Percentiles rank a stretch among this genome's conserved stretches.
Conservation (phyloP, 2,888 invertebrate species). For the Xestia c-nigrum region DNA sequence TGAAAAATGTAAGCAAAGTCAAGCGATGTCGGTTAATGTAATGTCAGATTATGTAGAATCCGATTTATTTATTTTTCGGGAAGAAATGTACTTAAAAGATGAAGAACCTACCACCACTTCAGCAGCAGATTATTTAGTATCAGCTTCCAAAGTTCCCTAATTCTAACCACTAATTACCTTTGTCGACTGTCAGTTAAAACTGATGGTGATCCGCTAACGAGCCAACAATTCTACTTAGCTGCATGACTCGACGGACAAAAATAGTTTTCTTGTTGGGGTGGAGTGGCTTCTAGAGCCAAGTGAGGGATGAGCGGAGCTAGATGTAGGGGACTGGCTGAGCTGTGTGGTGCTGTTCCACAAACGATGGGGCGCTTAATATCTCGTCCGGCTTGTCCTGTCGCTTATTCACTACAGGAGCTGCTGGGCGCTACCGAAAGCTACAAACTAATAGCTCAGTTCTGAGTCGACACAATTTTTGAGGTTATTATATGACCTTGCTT, state of each 20-base stretch:
- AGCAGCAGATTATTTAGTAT: slow-evolving; percentile 11
- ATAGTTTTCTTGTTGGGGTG: slow-evolving; percentile 58
- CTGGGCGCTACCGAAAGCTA: too few species aligned
- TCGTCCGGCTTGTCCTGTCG: too few species aligned
- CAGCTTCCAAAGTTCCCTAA: slow-evolving; percentile 39
- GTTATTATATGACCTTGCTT: too few species aligned
- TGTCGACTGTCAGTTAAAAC: slow-evolving; percentile 69
- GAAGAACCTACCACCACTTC: too few species aligned
- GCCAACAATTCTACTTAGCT: slow-evolving; percentile 67
- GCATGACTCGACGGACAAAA: slow-evolving; percentile 70
- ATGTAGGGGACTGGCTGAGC: background rate
- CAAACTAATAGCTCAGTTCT: too few species aligned
- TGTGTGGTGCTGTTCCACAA: too few species aligned
- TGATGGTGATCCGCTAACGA: slow-evolving; percentile 68
- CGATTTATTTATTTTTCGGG: too few species aligned
- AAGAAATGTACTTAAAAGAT: too few species aligned
- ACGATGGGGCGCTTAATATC: too few species aligned
- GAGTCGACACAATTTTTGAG: too few species aligned
- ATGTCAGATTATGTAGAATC: background rate
- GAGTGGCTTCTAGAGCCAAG: slow-evolving; percentile 25
- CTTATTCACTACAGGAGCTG: too few species aligned
- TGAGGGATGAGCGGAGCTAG: slow-evolving; percentile 15
- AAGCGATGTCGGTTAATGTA: background rate
- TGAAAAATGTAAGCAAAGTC: background rate
- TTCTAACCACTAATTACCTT: slow-evolving; percentile 64